Conservation (phyloP, 2,888 invertebrate genomes). For the Drosophila incognita region DNA sequence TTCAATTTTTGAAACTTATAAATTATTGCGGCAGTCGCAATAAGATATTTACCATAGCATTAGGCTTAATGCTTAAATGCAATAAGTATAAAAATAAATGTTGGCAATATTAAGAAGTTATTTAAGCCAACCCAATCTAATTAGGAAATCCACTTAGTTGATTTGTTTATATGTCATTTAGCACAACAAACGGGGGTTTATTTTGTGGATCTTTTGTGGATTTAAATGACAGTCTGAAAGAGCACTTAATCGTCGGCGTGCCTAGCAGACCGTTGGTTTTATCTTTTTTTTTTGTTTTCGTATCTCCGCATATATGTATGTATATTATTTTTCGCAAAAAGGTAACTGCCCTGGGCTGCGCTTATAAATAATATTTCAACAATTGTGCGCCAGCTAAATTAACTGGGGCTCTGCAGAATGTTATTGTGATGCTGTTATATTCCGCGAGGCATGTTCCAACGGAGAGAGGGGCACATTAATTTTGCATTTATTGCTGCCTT, state of each 20-base stretch:
- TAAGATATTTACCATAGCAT: background rate
- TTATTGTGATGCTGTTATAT: slow-evolving; percentile 35
- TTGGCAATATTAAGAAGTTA: background rate
- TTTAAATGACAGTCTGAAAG: background rate
- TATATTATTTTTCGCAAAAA: slow-evolving; percentile 6
- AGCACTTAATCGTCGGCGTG: background rate
- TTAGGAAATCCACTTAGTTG: background rate
- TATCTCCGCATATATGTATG: background rate
- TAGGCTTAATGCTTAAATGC: background rate
- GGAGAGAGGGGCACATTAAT: slow-evolving; percentile 61
- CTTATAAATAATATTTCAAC: slow-evolving; percentile 80
- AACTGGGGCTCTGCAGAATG: slow-evolving; percentile 27
- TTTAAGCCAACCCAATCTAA: background rate
- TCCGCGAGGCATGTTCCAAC: slow-evolving; percentile 25
- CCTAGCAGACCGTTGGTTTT: background rate
- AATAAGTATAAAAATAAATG: background rate
- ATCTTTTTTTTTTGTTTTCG: background rate
- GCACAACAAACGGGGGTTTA: background rate
- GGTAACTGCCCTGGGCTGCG: slow-evolving; percentile 23
- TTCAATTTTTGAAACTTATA: too few species aligned
- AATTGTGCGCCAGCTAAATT: slow-evolving; percentile 68
- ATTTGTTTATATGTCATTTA: background rate
- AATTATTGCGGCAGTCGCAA: too few species aligned
- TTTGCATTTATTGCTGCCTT: slow-evolving; percentile 73
- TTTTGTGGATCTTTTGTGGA: background rate